Evolutionary conservation across 1,140 invertebrate species (phyloP).

Genomic region (Nylanderia fulva): DNA sequence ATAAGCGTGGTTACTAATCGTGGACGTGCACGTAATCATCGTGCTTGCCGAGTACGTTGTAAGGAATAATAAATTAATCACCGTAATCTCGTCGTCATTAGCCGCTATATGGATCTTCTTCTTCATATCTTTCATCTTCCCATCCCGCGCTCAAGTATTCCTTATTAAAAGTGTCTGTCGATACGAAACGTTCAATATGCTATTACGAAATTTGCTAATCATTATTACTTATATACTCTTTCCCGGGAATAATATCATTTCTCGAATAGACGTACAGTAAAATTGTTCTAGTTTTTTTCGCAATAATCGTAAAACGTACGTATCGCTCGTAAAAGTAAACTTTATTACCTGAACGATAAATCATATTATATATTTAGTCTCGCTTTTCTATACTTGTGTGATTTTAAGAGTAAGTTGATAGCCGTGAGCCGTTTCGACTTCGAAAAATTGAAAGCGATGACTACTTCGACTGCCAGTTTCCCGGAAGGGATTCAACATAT

Average conservation of each 20-base stretch:
- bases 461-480: slow-evolving; percentile 56
- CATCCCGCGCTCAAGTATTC: neutral
- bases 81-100: slow-evolving; percentile 68
- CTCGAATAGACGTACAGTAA: neutral
- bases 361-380: neutral
- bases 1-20: slow-evolving; percentile 59
- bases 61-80: slow-evolving; percentile 75
- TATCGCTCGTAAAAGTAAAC: neutral
- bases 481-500: slow-evolving; percentile 62
- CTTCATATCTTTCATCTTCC: slow-evolving; percentile 46
- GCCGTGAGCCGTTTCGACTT: slow-evolving; percentile 2
- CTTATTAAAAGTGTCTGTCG: slow-evolving; percentile 16
- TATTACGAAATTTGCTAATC: slow-evolving; percentile 21
- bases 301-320: neutral
- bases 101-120: slow-evolving; percentile 40
- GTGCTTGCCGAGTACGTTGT: slow-evolving; percentile 28
- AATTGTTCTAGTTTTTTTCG: neutral
- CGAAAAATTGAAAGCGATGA: slow-evolving; percentile 67
- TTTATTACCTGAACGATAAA: neutral
- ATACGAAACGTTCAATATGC: neutral
- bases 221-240: neutral
- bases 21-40: slow-evolving; percentile 64
- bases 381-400: neutral
- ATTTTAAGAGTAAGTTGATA: slow-evolving; percentile 54
- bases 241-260: neutral